Evolutionary conservation across 2,888 invertebrate genomes (phyloP).

Genomic region (Aelia acuminata): DNA sequence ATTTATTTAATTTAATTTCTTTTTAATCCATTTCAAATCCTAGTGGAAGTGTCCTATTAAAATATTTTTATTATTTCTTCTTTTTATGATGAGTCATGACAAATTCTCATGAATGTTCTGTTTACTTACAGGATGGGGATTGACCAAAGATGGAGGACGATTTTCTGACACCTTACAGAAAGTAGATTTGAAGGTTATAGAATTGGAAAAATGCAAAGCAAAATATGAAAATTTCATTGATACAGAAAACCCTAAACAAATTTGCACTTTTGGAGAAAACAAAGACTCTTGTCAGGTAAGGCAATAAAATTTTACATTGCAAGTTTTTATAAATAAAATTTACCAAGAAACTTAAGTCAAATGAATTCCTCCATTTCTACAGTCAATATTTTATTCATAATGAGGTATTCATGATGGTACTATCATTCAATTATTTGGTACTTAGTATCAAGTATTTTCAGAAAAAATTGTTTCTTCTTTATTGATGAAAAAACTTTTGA

Average conservation of each 20-base stretch:
- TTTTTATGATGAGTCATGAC: too few relatives aligned
- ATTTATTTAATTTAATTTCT: too few relatives aligned
- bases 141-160: conserved; percentile 39
- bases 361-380: not conserved
- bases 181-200: conserved; percentile 62
- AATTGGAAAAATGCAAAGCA: conserved; percentile 56
- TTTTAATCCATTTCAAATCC: too few relatives aligned
- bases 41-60: too few relatives aligned
- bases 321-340: not conserved
- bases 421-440: not conserved
- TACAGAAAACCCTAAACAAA: conserved; percentile 59
- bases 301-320: not conserved
- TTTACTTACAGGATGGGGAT: conserved; percentile 58
- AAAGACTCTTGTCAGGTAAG: conserved; percentile 64
- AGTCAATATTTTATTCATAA: not conserved
- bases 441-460: not conserved
- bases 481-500: too few relatives aligned
- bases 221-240: conserved; percentile 61
- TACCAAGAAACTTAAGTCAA: too few relatives aligned
- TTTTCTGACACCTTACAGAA: conserved; percentile 61
- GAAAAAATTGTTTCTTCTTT: too few relatives aligned
- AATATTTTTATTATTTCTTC: too few relatives aligned
- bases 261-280: conserved; percentile 61
- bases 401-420: not conserved
- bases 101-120: not conserved